Evolutionary conservation across 2,797 vertebrate species (phyloP).

Genomic region (Peromyscus melanophrys): DNA sequence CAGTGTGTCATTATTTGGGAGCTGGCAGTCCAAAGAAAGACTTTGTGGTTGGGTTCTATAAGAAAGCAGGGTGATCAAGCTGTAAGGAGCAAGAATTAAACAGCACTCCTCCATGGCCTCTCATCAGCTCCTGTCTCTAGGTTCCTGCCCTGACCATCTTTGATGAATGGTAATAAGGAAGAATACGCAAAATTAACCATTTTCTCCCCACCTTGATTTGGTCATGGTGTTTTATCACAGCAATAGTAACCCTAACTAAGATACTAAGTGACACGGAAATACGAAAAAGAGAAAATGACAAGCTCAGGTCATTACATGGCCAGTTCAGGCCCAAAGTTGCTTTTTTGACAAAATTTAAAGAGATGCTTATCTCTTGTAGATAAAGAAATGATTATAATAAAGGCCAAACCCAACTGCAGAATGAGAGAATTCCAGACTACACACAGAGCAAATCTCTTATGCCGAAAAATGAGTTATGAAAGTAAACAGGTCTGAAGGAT

Average conservation of each 20-base stretch:
- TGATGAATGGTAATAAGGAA: not conserved
- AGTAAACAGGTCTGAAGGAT: not conserved
- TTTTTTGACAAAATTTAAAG: conserved; percentile 27
- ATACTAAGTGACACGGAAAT: not conserved
- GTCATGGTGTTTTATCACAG: not conserved
- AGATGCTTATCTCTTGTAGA: not conserved
- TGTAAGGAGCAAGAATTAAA: not conserved
- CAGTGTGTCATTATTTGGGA: too few species aligned
- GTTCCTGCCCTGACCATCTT: not conserved
- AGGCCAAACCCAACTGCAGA: not conserved
- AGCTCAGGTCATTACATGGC: not conserved
- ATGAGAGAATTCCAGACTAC: conserved; percentile 9
- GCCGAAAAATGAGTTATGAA: not conserved
- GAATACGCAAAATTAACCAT: not conserved
- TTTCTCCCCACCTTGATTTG: not conserved
- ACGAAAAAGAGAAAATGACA: not conserved
- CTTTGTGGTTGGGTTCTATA: not conserved
- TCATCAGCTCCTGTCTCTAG: not conserved
- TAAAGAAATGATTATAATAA: not conserved
- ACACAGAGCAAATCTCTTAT: not conserved
- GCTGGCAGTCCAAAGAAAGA: too few species aligned
- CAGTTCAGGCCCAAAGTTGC: not conserved
- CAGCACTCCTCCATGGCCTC: not conserved
- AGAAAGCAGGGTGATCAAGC: not conserved
- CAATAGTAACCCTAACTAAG: not conserved